Base-by-base conservation (phyloP, 2,888 invertebrate species). In the Cheilosia scutellata region DNA sequence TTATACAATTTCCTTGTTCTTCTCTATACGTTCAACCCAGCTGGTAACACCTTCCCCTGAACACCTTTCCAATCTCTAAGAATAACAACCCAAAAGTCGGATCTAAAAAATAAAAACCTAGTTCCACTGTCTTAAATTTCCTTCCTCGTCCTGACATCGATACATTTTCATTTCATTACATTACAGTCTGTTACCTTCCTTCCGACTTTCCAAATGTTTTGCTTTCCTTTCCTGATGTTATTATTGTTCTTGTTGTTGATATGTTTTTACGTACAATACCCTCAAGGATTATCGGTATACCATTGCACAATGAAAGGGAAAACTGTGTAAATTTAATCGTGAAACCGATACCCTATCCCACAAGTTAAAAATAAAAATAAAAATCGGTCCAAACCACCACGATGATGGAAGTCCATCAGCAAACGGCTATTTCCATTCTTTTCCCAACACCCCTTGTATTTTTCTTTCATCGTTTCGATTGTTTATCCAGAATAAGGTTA, bases 401-500 rank as follows among this genome's bases (percentile, higher is more conserved):
- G 72, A 57, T 75, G 80, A 71, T 25, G 60, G 60, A 55, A 71
- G 72, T 72, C 72, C 76, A 29, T 86, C 82, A 82, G 42, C 72
- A 77, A 82, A 77, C 66, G 51, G 72, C 9, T 80, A 11, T 42
- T 60, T 16, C 25, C 76, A 53, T 58, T 49, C 27, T 47, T 40
- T 9, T 40, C 11, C n/a, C 62, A 33, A 71, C 86, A 82, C 82
- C 87, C 87, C 82, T 82, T 66, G 60, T 87, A 78, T 88, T 88
- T 78, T 88, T 87, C 79, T 88, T 88, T 87, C 86, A 80, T 87
- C 79, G 66, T 75, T 80, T 79, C 77, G 60, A 82, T 83, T 88
- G 88, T 88, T 88, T 88, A 87, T 86, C 74, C 71, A 77, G 62
- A 88, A 87, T 75, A 83, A 87, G 86, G 86, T 82, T 86, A 86